Evolutionary conservation across 2,797 vertebrate species (phyloP).

Genomic region (Glyptemys insculpta): DNA sequence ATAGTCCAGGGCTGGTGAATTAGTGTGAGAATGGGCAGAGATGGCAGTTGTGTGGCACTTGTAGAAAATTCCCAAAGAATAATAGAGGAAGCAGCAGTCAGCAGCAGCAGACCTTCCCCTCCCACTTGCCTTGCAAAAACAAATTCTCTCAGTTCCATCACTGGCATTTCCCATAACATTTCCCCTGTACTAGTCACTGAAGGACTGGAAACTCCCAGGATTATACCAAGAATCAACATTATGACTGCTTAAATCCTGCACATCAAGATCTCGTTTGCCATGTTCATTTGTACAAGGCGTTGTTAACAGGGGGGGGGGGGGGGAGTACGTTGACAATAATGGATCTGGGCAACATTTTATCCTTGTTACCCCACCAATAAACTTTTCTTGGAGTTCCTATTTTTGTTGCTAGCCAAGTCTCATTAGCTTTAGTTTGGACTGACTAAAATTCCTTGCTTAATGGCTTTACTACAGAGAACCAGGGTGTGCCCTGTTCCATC

Average conservation of each 20-base stretch:
- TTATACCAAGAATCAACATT: neutral
- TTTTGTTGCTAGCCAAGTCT: neutral
- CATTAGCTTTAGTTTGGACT: neutral
- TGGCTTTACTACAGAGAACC: neutral
- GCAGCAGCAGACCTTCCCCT: neutral
- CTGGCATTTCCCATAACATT: neutral
- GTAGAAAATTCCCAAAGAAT: neutral
- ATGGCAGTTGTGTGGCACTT: neutral
- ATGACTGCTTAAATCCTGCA: neutral
- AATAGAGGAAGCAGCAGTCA: neutral
- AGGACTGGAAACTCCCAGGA: neutral
- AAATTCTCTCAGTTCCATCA: neutral
- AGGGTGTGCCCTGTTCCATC: neutral
- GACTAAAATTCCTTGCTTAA: neutral
- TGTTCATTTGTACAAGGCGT: neutral
- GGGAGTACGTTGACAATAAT: neutral
- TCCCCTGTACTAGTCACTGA: neutral
- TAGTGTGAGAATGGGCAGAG: neutral
- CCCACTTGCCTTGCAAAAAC: neutral
- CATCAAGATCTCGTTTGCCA: neutral
- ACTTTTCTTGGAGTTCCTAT: neutral
- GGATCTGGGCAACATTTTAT: neutral
- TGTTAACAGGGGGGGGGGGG: neutral
- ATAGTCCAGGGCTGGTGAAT: neutral
- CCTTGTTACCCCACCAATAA: neutral